Conservation (phyloP, 2,113 vertebrate species). For the Hemichromis elongatus region DNA sequence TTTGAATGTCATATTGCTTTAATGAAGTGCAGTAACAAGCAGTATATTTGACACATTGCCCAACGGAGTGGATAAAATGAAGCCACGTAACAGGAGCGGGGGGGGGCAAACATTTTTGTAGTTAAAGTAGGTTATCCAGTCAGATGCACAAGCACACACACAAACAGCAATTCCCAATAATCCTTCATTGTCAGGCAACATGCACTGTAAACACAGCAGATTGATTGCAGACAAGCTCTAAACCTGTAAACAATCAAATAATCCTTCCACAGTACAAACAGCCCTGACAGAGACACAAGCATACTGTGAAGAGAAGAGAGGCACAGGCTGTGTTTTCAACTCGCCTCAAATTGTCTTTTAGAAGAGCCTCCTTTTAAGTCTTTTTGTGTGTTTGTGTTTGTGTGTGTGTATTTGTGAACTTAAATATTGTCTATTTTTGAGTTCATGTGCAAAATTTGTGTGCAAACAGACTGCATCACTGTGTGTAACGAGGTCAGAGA, state of each 20-base stretch:
- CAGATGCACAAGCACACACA: background rate
- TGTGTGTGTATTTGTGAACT: background rate
- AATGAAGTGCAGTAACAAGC: background rate
- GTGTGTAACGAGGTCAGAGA: background rate
- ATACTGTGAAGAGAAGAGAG: background rate
- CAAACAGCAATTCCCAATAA: background rate
- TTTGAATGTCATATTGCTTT: constrained; percentile 1
- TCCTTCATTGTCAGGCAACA: background rate
- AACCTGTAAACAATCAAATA: constrained; percentile 45
- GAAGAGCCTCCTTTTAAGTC: background rate
- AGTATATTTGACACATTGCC: background rate
- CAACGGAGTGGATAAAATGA: background rate
- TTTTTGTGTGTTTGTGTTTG: background rate
- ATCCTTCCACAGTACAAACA: constrained; percentile 22
- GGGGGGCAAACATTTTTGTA: background rate
- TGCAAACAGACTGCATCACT: constrained; percentile 10
- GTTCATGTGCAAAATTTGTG: background rate
- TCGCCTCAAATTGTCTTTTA: background rate
- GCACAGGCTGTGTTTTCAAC: background rate
- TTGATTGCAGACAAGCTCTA: constrained; percentile 25
- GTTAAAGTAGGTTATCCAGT: background rate
- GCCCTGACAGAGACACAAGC: constrained; percentile 10
- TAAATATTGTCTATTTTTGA: background rate
- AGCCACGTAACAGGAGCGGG: background rate
- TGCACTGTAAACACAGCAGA: constrained; percentile 21